Conservation (phyloP, 2,113 vertebrate genomes). For the western clawed frog (Xenopus tropicalis) region DNA sequence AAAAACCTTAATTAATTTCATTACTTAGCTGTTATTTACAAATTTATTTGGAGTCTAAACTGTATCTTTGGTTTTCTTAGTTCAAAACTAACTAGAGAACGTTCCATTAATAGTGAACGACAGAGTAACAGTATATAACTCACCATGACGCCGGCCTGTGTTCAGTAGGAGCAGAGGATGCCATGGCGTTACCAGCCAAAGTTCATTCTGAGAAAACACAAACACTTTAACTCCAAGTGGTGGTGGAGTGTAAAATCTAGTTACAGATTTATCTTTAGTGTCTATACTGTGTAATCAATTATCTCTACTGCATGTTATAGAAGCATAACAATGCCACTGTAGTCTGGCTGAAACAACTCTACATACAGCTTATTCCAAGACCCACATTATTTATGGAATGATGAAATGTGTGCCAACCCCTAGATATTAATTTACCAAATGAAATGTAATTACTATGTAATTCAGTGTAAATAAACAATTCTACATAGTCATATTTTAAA, state of each 20-base stretch:
- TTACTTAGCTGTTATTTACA: too few species aligned
- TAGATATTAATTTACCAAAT: background rate
- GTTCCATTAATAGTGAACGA: background rate
- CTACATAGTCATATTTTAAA: background rate
- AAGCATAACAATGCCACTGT: too few species aligned
- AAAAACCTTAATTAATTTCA: too few species aligned
- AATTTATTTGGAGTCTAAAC: too few species aligned
- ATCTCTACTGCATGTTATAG: too few species aligned
- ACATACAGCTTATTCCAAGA: background rate
- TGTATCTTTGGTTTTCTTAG: too few species aligned
- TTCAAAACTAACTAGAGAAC: too few species aligned
- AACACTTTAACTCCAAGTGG: background rate
- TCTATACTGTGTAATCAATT: too few species aligned
- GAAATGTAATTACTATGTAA: too few species aligned
- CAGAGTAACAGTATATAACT: constrained; percentile 41
- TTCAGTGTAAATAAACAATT: background rate
- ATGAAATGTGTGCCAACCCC: background rate
- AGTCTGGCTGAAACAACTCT: too few species aligned
- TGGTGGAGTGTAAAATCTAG: background rate
- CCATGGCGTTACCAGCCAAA: constrained; percentile 48
- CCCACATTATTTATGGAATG: background rate
- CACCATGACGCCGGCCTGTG: constrained; percentile 52
- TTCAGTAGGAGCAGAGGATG: constrained; percentile 35
- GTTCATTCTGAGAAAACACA: background rate
- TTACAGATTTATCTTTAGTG: background rate